Evolutionary conservation across 2,797 vertebrate genomes (phyloP), one percentile per base, ranked within the genome.

Genomic region (Stomatorhinus walkeri): DNA sequence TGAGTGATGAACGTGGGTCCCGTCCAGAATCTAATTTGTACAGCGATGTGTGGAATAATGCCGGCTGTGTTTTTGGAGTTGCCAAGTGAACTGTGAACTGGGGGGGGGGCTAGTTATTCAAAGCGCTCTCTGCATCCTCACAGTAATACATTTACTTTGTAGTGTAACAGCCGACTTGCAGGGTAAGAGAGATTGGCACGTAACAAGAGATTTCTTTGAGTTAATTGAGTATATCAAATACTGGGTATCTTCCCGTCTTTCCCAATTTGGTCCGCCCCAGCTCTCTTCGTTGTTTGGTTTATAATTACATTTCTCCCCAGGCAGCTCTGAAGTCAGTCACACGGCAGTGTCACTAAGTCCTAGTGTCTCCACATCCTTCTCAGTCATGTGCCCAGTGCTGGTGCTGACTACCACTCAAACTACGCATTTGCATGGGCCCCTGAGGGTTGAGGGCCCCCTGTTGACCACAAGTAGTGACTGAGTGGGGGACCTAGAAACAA

Each of bases 1-100:
- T 64, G 54, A 91, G 88, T 93, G 91, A 94, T 92, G 90, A 91
- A 93, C 91, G 90, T 88, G 90, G 56, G 89, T 90, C 81, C 92
- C 89, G 91, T 91, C 79, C 92, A 84, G 22, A 81, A 28, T 92
- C 86, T 89, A 92, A 92, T 93, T 93, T 93, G 90, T 88, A 89
- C 54, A 48, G 88, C 46, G 64, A 90, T 88, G 86, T 89, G 90
- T 91, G 88, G 89, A 91, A 56, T 90, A 88, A 91, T 89, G 86
- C 76, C 52, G 7, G 22, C 89, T 64, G 81, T 84, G 52, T 64
- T 89, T 89, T 64, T 92, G 61, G 88, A 92, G 90, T 89, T 90
- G 88, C 91, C 68, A 87, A 59, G 68, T 88, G 51, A 24, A 24
- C 40, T 36, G 87, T 52, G 51, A n/a, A 56, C 56, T n/a, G 36